These are phyloP conservation scores for Dendrocincla fuliginosa DNA, from an alignment of 2,797 vertebrate genomes.

Conservation along the genomic window DNA sequence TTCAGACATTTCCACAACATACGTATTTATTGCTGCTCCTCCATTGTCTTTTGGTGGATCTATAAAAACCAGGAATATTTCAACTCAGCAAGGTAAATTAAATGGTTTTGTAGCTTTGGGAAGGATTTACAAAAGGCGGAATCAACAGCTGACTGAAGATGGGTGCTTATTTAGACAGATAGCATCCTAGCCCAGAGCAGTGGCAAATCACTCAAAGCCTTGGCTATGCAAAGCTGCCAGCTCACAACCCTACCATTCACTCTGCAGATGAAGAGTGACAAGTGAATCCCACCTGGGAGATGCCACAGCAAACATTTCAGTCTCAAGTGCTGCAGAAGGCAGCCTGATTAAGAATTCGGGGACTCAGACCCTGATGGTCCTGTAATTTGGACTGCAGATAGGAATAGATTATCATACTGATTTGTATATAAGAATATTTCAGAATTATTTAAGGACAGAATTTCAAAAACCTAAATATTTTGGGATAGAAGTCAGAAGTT, in stretches of 20 bases:
- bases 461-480: neutral
- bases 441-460: neutral
- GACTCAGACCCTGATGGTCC: neutral
- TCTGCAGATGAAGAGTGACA: neutral
- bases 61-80: constrained; percentile 53
- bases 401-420: neutral
- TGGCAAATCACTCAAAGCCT: neutral
- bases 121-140: neutral
- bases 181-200: neutral
- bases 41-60: constrained; percentile 93
- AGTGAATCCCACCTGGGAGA: neutral
- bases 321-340: neutral
- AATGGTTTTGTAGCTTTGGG: neutral
- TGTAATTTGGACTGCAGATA: neutral
- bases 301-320: neutral
- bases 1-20: constrained; percentile 90
- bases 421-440: neutral
- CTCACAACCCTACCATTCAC: neutral
- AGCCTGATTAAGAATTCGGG: neutral
- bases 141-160: neutral
- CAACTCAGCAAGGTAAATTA: neutral
- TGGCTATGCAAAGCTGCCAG: neutral
- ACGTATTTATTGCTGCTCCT: constrained; percentile 88
- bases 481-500: neutral
- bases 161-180: neutral